A percentile compares a stretch with the other conserved stretches of the same genome.
phyloP scores from a whole-genome alignment of 2,888 invertebrate genomes.

The Drosophila tanythrix region DNA sequence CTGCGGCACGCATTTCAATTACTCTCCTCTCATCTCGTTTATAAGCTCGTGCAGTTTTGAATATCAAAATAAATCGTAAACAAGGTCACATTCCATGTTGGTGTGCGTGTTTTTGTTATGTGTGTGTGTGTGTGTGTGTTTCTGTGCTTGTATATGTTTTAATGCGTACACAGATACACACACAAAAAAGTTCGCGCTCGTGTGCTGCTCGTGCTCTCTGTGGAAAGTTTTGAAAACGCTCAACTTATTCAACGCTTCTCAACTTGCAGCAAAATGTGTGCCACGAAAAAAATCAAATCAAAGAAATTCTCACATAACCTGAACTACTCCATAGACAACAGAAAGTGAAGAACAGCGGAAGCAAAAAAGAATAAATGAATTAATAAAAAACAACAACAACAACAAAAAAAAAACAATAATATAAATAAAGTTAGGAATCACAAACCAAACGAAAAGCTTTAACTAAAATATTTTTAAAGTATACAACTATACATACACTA shows the following conservation, averaged over 20 bases:
- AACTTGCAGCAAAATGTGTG: constrained; percentile 79
- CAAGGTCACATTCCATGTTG: constrained; percentile 70
- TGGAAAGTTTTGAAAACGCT: constrained; percentile 52
- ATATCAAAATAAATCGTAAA: constrained; percentile 80
- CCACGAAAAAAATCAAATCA: constrained; percentile 70
- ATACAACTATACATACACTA: constrained; percentile 63
- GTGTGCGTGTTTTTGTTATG: constrained; percentile 32
- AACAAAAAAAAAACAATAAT: constrained; percentile 13
- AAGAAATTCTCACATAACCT: constrained; percentile 75
- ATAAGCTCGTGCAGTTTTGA: constrained; percentile 68
- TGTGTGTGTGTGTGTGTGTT: constrained; percentile 34
- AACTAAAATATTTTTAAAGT: constrained; percentile 78
- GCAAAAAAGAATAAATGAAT: neutral
- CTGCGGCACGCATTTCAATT: constrained; percentile 63
- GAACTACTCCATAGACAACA: constrained; percentile 74
- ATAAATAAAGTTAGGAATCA: constrained; percentile 44
- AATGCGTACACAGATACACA: constrained; percentile 51
- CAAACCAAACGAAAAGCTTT: constrained; percentile 76
- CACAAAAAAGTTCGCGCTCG: constrained; percentile 36
- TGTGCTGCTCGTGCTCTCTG: constrained; percentile 21
- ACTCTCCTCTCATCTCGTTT: constrained; percentile 48
- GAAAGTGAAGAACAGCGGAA: constrained; percentile 55
- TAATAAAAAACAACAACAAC: constrained; percentile 19
- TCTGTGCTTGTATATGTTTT: constrained; percentile 6
- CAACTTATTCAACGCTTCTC: constrained; percentile 46